Evolutionary conservation across 2,113 vertebrate species (phyloP).

Genomic region (Sinocyclocheilus anophthalmus): DNA sequence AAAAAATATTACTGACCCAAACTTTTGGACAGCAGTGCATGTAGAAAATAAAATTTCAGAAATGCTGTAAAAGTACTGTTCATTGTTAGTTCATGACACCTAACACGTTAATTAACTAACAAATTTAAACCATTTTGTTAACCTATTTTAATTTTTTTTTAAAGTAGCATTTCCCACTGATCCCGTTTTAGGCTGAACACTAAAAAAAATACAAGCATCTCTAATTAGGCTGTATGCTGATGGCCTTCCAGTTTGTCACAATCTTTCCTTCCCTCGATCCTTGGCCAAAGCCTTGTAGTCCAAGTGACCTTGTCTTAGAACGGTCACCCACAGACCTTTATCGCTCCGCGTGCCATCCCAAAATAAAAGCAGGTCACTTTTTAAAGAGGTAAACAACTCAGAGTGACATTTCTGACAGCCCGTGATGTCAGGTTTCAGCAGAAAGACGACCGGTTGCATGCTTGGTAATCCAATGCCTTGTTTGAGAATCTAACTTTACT

Average conservation of each 20-base stretch:
- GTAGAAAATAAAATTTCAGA: too few relatives aligned
- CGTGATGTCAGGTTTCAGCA: slow-evolving; percentile 45
- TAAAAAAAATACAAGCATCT: background rate
- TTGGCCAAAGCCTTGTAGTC: background rate
- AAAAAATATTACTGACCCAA: too few relatives aligned
- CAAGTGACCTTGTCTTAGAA: slow-evolving; percentile 49
- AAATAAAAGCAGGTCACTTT: slow-evolving; percentile 61
- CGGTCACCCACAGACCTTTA: slow-evolving; percentile 49
- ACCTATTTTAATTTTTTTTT: too few relatives aligned
- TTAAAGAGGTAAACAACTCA: slow-evolving; percentile 43
- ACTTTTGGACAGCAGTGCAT: too few relatives aligned
- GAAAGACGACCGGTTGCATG: slow-evolving; percentile 53
- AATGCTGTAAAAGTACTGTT: too few relatives aligned
- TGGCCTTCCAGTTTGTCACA: background rate
- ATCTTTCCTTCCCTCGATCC: background rate
- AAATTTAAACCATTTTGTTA: too few relatives aligned
- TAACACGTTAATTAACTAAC: too few relatives aligned
- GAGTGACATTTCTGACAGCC: slow-evolving; percentile 24
- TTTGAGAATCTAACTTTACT: background rate
- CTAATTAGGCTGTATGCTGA: background rate
- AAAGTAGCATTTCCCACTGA: too few relatives aligned
- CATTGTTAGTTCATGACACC: too few relatives aligned
- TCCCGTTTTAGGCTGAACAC: background rate
- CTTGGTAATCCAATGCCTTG: background rate
- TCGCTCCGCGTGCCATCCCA: slow-evolving; percentile 37